These are phyloP conservation scores for Drosophila silvestris DNA, from an alignment of 2,888 invertebrate species.

Conservation along the genomic window DNA sequence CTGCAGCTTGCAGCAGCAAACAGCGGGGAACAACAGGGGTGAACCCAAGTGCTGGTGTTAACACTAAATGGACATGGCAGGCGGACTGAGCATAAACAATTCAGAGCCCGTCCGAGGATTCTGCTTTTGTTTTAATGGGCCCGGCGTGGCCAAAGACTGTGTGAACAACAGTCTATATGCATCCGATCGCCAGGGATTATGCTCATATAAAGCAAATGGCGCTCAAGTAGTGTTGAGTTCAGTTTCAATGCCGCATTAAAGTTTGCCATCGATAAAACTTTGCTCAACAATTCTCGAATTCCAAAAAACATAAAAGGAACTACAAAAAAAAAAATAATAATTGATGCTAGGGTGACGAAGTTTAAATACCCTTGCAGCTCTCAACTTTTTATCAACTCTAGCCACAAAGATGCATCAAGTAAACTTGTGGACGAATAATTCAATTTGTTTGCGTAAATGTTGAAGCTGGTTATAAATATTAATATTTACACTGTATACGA, in stretches of 20 bases:
- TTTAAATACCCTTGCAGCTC: neutral
- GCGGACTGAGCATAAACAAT: constrained; percentile 62
- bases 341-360: neutral
- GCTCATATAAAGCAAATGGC: constrained; percentile 29
- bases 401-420: neutral
- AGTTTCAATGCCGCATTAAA: constrained; percentile 60
- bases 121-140: constrained; percentile 50
- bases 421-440: neutral
- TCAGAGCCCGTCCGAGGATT: constrained; percentile 34
- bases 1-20: constrained; percentile 29
- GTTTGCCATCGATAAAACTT: constrained; percentile 74
- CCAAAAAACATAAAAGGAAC: constrained; percentile 29
- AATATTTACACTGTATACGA: neutral
- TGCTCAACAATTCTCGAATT: constrained; percentile 49
- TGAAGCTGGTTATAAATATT: neutral
- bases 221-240: constrained; percentile 22
- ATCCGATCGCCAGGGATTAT: constrained; percentile 43
- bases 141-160: constrained; percentile 70
- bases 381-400: neutral
- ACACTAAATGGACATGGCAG: constrained; percentile 74
- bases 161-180: constrained; percentile 47
- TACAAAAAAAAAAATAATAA: neutral
- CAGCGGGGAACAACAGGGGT: constrained; percentile 47
- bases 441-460: neutral
- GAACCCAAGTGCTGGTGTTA: constrained; percentile 63